Base-by-base conservation (phyloP, 2,113 vertebrate species). In the Steatornis caripensis region DNA sequence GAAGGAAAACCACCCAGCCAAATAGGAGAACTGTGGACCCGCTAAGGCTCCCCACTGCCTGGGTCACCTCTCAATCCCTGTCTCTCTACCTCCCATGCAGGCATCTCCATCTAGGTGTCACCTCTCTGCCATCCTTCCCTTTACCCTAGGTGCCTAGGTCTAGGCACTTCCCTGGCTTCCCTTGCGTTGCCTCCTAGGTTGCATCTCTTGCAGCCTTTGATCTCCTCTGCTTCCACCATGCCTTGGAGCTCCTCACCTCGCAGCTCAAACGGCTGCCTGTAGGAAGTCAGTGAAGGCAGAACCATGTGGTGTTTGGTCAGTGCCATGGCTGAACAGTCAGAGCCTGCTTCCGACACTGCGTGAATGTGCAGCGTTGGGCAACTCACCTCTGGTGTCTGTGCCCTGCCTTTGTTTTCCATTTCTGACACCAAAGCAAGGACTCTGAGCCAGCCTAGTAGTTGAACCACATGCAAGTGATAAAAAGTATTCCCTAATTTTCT, bases 1-100 rank as follows among this genome's bases (percentile, higher is more conserved):
- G 87, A 48, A 79, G 20, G 45, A 89, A 71, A 96, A 51, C 46
- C 69, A 75, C n/a, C n/a, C 62, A 87, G 61, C 51, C 79, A 86
- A 77, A 49, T 24, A 84, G 68, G 32, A 86, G 81, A 48, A 79
- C 1, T 1, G 39, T 86, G 65, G 65, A 61, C 43, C 58, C 9
- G 0, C 83, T 70, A 49, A 70, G 41, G 72, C 64, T 93, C 62
- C 85, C 19, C 7, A 1, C 34, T 88, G 45, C 86, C 68, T 87
- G 86, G n/a, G 36, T 91, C 66, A 79, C 41, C 20, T 49, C 24
- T 87, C 60, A 70, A 76, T 72, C 78, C 70, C 43, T 48, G 57
- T 60, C 19, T 1, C n/a, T 75, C 69, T 71, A 76, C 36, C 68
- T 79, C 22, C 55, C 84, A 69, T 26, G 36, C 85, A 49, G 24